Evolutionary conservation across 2,888 invertebrate species (phyloP), one percentile per base, ranked within the genome.

Genomic region (Eristalinus sepulchralis): DNA sequence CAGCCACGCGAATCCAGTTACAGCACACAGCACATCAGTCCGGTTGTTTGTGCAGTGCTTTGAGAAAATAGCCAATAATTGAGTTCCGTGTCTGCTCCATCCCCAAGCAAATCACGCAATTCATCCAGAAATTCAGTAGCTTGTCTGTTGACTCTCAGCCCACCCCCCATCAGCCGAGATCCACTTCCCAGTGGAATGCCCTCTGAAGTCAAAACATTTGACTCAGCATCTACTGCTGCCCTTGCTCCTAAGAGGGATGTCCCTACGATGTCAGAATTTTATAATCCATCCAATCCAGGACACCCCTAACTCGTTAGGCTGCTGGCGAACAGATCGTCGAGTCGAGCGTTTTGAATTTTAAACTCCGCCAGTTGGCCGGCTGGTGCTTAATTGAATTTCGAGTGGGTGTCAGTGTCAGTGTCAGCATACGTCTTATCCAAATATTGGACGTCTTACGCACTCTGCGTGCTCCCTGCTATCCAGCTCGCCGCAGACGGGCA

Each of bases 391-490:
- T 83, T 83, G 80, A 83, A 83, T 75, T 80, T 66, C 80, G 73
- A 83, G 70, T 80, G 66, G 83, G 80, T 79, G 80, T 80, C 80
- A 73, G 70, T 79, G 80, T 80, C 80, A 73, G 70, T 83, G 75
- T 83, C 83, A 83, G 79, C 83, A 83, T 75, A 33, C 33, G 47
- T 75, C 24, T 39, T 64, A 17, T 27, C 24, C 34, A 81, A 72
- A 72, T 78, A 83, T 78, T 78, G 73, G 72, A 68, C 78, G 83
- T 83, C 83, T 68, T 72, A 78, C 78, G 83, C 83, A 83, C 47
- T 83, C 67, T 59, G 62, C 71, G 62, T 83, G 55, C 78, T 64
- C 62, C 67, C 11, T 55, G 55, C 13, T 72, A 39, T 10, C 47
- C 20, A 8, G 17, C 53, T 17, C 2, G 57, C 11, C 17, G 55